Percentiles rank a stretch among this genome's conserved stretches.
Conservation (phyloP, 2,797 vertebrate genomes). For the Megaceryle alcyon region DNA sequence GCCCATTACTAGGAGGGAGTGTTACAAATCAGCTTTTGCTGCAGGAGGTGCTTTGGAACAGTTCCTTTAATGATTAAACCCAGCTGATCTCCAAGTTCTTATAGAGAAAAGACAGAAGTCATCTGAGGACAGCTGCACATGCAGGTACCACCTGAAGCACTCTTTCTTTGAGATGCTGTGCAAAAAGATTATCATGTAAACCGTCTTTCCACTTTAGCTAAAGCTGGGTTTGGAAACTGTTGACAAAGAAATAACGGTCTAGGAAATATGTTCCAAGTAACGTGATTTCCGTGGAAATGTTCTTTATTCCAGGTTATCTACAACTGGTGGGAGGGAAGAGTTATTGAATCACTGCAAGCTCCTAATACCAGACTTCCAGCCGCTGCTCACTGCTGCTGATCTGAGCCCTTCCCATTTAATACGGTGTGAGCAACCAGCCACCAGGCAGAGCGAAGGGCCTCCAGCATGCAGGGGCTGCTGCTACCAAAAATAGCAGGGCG, state of each 20-base stretch:
- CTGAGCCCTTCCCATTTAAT: background rate
- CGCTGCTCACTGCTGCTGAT: background rate
- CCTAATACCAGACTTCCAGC: background rate
- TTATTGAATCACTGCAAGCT: background rate
- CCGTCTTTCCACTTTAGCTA: background rate
- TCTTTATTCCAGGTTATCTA: background rate
- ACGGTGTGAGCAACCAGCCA: rapidly evolving
- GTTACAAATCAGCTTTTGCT: background rate
- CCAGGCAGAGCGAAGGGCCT: background rate
- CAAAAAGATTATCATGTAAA: background rate
- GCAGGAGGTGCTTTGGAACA: background rate
- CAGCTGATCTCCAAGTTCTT: background rate
- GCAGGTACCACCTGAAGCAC: background rate
- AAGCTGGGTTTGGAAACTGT: background rate
- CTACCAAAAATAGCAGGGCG: background rate
- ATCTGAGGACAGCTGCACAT: background rate
- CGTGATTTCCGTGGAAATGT: background rate
- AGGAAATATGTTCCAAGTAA: background rate
- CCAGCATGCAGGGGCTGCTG: background rate
- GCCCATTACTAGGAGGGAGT: background rate
- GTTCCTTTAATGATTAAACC: background rate
- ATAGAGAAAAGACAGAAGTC: background rate
- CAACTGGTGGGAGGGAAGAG: rapidly evolving
- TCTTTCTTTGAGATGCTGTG: background rate
- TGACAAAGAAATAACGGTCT: background rate